These are phyloP conservation scores for Phylloscopus trochiloides DNA, from an alignment of 2,113 vertebrate species.

Conservation along the genomic window DNA sequence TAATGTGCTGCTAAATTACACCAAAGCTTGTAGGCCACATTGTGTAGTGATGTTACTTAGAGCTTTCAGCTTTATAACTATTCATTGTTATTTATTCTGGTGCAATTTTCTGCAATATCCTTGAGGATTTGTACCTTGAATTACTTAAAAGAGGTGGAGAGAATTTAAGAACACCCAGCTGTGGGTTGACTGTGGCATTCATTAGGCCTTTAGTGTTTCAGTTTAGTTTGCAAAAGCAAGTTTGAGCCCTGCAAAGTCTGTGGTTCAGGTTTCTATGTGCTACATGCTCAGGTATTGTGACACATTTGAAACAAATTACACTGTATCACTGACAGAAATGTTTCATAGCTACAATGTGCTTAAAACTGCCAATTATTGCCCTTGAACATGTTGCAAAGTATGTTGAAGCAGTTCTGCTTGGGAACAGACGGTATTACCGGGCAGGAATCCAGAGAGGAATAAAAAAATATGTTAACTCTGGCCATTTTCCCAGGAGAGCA, in stretches of 20 bases:
- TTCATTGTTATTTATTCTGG: background rate
- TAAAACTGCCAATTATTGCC: background rate
- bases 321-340: background rate
- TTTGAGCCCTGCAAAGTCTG: background rate
- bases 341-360: background rate
- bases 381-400: background rate
- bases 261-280: fast-evolving
- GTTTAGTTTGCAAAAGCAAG: background rate
- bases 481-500: background rate
- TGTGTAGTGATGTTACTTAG: background rate
- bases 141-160: background rate
- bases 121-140: background rate
- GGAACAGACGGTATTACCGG: background rate
- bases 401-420: background rate
- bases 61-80: background rate
- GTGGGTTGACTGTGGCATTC: background rate
- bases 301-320: background rate
- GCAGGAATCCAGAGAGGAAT: background rate
- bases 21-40: background rate
- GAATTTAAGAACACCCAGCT: background rate
- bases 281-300: background rate
- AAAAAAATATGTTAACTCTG: background rate
- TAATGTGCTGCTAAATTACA: background rate
- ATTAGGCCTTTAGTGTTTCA: background rate
- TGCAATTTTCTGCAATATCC: background rate